A percentile compares a stretch with the other conserved stretches of the same genome.
Conservation (phyloP, 2,888 invertebrate genomes). For the Xylocampa areola region DNA sequence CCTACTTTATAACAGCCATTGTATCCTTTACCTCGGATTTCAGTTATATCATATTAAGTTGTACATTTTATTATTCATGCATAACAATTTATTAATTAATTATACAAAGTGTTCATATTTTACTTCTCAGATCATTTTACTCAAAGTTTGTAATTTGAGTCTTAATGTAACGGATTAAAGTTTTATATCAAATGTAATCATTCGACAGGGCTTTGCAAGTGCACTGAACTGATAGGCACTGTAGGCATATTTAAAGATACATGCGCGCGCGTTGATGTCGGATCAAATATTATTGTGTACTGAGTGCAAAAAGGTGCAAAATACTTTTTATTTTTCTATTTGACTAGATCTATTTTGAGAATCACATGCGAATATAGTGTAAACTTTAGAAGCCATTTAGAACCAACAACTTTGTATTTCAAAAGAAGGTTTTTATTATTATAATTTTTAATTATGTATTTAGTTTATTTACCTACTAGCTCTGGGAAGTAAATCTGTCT, state of each 20-base stretch:
- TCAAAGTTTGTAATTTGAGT: conserved; percentile 13
- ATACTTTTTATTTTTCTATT: not conserved
- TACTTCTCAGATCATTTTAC: conserved; percentile 5
- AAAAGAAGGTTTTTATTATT: too few relatives aligned
- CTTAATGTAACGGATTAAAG: conserved; percentile 20
- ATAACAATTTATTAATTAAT: conserved; percentile 58
- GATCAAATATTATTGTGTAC: conserved; percentile 62
- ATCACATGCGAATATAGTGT: too few relatives aligned
- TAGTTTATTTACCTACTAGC: too few relatives aligned
- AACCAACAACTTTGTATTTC: too few relatives aligned
- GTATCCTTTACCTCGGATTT: conserved; percentile 36
- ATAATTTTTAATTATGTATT: too few relatives aligned
- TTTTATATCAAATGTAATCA: conserved; percentile 23
- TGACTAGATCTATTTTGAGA: not conserved
- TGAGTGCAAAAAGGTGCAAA: conserved; percentile 42
- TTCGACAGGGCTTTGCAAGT: conserved; percentile 33
- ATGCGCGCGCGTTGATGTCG: conserved; percentile 62
- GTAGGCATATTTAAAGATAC: conserved; percentile 49
- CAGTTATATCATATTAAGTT: conserved; percentile 46
- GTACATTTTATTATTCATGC: conserved; percentile 49
- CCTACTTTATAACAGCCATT: conserved; percentile 40
- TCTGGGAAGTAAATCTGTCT: too few relatives aligned
- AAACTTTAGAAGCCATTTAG: too few relatives aligned
- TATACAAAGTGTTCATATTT: conserved; percentile 53
- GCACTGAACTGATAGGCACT: conserved; percentile 55